phyloP scores from a whole-genome alignment of 2,113 vertebrate species.

The Sinocyclocheilus rhinocerous region DNA sequence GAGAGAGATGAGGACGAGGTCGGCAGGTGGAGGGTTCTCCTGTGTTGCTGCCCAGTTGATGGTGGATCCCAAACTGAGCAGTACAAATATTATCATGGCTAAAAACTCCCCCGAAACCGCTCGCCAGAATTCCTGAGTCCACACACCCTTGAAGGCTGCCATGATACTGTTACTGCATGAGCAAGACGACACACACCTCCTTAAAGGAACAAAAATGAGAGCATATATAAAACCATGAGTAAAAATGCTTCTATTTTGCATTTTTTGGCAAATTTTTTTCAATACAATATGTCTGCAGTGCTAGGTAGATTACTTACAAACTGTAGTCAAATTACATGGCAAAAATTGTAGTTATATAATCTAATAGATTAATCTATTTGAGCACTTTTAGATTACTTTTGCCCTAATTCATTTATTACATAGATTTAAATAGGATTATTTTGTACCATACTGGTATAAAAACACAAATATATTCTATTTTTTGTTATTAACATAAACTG shows the following conservation, averaged over 20 bases:
- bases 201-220: conserved; percentile 59
- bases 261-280: not conserved
- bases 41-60: conserved; percentile 85
- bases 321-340: not conserved
- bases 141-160: conserved; percentile 93
- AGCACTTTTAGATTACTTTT: not conserved
- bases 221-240: not conserved
- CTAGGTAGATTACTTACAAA: too few relatives aligned
- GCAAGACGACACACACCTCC: conserved; percentile 84
- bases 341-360: too few relatives aligned
- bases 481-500: not conserved
- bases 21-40: conserved; percentile 81
- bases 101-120: conserved; percentile 90
- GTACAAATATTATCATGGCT: conserved; percentile 91
- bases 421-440: not conserved
- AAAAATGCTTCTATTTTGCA: not conserved
- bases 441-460: not conserved
- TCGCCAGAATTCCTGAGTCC: conserved; percentile 96
- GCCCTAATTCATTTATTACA: not conserved
- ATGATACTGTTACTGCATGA: conserved; percentile 79
- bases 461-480: not conserved
- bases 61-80: conserved; percentile 91
- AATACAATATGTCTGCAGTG: not conserved
- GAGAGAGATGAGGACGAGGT: conserved; percentile 91
- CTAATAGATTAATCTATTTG: not conserved